Percentiles rank a stretch among this genome's conserved stretches.
These are phyloP conservation scores for Aurelia coerulea DNA, from an alignment of 30 jellyfish, hydroid and myxozoan species.

Conservation along the genomic window DNA sequence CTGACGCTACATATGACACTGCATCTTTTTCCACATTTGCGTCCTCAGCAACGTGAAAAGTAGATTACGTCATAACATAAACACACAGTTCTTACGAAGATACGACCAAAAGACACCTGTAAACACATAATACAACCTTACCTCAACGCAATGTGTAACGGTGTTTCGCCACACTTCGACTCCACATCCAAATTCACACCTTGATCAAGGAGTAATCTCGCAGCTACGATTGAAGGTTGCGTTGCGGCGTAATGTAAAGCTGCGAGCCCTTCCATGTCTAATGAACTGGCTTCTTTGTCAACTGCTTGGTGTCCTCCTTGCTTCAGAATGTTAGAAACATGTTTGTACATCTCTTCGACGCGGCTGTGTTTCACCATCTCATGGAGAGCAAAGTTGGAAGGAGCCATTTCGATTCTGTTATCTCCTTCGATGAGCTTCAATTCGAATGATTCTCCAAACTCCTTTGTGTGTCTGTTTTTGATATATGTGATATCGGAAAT, in stretches of 20 bases:
- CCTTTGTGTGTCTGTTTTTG: too few species aligned
- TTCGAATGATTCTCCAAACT: too few species aligned
- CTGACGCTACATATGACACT: too few species aligned
- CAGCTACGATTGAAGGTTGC: conserved; percentile 10
- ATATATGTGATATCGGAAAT: too few species aligned
- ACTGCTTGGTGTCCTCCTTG: background rate
- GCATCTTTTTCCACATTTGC: too few species aligned
- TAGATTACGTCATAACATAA: background rate
- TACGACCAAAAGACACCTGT: background rate
- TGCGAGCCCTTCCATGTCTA: conserved; percentile 15
- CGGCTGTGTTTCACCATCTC: conserved; percentile 14
- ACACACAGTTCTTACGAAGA: background rate
- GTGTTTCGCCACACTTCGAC: conserved; percentile 41
- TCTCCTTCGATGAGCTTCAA: too few species aligned
- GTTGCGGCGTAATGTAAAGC: conserved; percentile 49
- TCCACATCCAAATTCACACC: conserved; percentile 28
- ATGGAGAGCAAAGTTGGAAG: conserved; percentile 18
- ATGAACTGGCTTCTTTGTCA: background rate
- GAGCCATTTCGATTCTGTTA: too few species aligned
- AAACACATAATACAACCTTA: background rate
- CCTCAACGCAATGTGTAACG: conserved; percentile 41
- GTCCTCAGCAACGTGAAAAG: background rate
- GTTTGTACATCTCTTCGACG: conserved; percentile 18
- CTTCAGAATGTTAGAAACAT: background rate
- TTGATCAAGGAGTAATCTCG: conserved; percentile 27